Conservation (phyloP, 1,140 invertebrate genomes). For the Camponotus vicinus region DNA sequence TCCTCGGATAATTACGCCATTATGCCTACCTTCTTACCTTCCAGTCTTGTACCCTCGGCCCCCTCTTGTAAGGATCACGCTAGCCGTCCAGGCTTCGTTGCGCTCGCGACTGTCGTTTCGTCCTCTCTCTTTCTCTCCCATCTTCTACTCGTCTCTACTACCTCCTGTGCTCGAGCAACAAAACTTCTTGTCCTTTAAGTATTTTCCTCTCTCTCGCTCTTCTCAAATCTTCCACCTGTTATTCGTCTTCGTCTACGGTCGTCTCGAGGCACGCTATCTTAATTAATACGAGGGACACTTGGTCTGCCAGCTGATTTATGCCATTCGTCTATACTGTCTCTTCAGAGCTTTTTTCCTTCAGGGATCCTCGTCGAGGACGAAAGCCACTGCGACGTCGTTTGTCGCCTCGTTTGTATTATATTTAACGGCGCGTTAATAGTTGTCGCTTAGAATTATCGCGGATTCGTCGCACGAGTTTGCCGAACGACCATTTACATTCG, state of each 20-base stretch:
- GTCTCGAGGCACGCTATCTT: conserved; percentile 73
- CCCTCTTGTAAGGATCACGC: conserved; percentile 48
- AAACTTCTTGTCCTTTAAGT: neutral
- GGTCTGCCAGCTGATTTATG: conserved; percentile 76
- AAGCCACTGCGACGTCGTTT: conserved; percentile 10
- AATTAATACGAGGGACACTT: conserved; percentile 79
- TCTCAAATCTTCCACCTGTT: neutral
- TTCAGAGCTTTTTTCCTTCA: conserved; percentile 6
- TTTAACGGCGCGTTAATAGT: conserved; percentile 49
- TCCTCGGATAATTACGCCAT: conserved; percentile 84
- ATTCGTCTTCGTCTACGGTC: conserved; percentile 64
- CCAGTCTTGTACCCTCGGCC: conserved; percentile 63
- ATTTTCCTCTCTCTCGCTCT: neutral
- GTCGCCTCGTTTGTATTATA: conserved; percentile 12
- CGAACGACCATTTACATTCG: conserved; percentile 25
- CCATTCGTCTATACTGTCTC: conserved; percentile 66
- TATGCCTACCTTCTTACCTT: conserved; percentile 78
- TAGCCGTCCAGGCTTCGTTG: conserved; percentile 51
- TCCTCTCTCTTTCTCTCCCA: conserved; percentile 41
- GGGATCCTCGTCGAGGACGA: conserved; percentile 9
- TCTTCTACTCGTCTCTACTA: neutral
- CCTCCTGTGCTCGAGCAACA: neutral
- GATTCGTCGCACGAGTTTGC: conserved; percentile 37
- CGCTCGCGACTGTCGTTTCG: conserved; percentile 39
- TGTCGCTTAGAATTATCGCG: conserved; percentile 30